These are phyloP conservation scores for Sebastes umbrosus DNA, from an alignment of 2,797 vertebrate genomes.

Conservation along the genomic window DNA sequence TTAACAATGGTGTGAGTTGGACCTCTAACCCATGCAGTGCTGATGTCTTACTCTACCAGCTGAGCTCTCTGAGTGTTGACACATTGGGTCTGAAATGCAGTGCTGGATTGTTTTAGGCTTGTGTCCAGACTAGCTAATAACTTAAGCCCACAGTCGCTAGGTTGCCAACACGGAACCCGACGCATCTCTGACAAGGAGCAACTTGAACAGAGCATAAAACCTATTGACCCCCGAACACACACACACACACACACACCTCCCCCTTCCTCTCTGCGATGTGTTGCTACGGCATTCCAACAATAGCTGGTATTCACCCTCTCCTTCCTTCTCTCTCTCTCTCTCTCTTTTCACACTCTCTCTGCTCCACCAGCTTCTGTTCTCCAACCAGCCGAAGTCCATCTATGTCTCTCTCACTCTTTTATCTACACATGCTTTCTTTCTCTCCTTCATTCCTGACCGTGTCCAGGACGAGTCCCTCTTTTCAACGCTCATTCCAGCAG, in stretches of 20 bases:
- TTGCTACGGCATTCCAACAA: conserved; percentile 79
- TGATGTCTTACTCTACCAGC: neutral
- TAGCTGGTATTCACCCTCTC: conserved; percentile 75
- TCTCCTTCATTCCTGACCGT: conserved; percentile 36
- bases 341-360: conserved; percentile 32
- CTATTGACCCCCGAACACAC: conserved; percentile 54
- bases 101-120: conserved; percentile 36
- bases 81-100: conserved; percentile 25
- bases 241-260: conserved; percentile 46
- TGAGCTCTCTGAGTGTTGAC: conserved; percentile 29
- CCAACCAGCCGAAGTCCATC: conserved; percentile 57
- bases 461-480: conserved; percentile 46
- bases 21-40: neutral
- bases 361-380: conserved; percentile 47
- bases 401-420: conserved; percentile 56
- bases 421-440: conserved; percentile 34
- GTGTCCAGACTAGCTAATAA: conserved; percentile 50
- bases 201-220: conserved; percentile 55
- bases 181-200: conserved; percentile 41
- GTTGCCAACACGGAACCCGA: conserved; percentile 42
- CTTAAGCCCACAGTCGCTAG: conserved; percentile 40
- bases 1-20: neutral
- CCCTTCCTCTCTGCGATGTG: conserved; percentile 45
- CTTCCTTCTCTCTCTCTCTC: conserved; percentile 20
- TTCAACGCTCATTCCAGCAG: conserved; percentile 39